Percentiles rank a stretch among this genome's conserved stretches.
Evolutionary conservation across 2,113 vertebrate genomes (phyloP).

Genomic region (Ophthalmolycus amberensis): DNA sequence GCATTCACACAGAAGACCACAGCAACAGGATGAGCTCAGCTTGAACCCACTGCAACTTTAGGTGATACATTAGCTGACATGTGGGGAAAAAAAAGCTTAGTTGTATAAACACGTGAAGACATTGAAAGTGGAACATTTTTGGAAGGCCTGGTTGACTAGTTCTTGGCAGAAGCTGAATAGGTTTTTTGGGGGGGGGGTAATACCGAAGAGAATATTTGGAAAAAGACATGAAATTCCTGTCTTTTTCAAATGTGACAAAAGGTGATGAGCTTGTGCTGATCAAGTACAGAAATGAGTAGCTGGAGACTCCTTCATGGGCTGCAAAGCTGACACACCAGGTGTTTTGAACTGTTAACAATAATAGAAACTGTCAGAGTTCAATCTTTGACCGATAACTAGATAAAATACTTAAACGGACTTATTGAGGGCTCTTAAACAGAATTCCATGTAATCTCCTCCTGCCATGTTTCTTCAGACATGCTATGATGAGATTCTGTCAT

Average conservation of each 20-base stretch:
- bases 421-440: not conserved
- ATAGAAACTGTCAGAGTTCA: not conserved
- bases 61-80: constrained; percentile 59
- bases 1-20: constrained; percentile 30
- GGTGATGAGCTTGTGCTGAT: constrained; percentile 14
- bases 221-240: not conserved
- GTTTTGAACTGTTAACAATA: not conserved
- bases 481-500: constrained; percentile 49
- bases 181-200: not conserved
- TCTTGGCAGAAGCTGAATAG: constrained; percentile 39
- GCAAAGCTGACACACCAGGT: constrained; percentile 7
- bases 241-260: constrained; percentile 28
- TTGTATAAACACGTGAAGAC: constrained; percentile 36
- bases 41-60: constrained; percentile 47
- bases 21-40: constrained; percentile 58
- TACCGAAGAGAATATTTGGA: not conserved
- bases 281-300: constrained; percentile 3
- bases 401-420: constrained; percentile 22
- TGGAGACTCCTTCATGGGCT: not conserved
- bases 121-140: constrained; percentile 40
- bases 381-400: constrained; percentile 19
- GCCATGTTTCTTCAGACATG: constrained; percentile 16
- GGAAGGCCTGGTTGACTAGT: constrained; percentile 31
- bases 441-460: constrained; percentile 2
- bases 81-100: not conserved